These are phyloP conservation scores for Loripinus fragilis DNA, from an alignment of 2,888 invertebrate species.

Conservation along the genomic window DNA sequence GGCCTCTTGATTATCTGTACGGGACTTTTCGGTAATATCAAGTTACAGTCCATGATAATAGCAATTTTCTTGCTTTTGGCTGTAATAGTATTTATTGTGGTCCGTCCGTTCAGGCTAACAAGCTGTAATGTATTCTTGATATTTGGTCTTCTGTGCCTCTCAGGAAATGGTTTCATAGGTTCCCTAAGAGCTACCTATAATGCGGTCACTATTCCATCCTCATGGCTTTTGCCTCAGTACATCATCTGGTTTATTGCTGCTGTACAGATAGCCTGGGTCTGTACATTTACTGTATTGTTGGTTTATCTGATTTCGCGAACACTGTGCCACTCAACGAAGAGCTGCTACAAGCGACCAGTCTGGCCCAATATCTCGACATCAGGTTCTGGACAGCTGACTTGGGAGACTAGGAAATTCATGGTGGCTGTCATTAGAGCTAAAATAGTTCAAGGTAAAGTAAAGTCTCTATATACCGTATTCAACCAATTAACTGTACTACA, in stretches of 20 bases:
- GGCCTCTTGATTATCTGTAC: slow-evolving; percentile 69
- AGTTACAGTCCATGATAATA: slow-evolving; percentile 66
- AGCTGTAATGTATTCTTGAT: slow-evolving; percentile 73
- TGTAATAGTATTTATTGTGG: slow-evolving; percentile 58
- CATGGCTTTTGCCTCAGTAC: slow-evolving; percentile 73
- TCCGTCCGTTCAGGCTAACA: slow-evolving; percentile 76
- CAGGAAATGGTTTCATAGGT: slow-evolving; percentile 71
- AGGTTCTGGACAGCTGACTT: slow-evolving; percentile 67
- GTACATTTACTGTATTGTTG: slow-evolving; percentile 59
- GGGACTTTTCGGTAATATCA: slow-evolving; percentile 67
- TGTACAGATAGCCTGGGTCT: slow-evolving; percentile 67
- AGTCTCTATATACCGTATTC: no score
- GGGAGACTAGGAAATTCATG: slow-evolving; percentile 78
- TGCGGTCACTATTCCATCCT: slow-evolving; percentile 62
- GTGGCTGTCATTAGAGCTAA: slow-evolving; percentile 76
- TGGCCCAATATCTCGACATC: slow-evolving; percentile 78
- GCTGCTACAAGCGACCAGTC: slow-evolving; percentile 67
- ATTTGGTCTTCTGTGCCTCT: slow-evolving; percentile 67
- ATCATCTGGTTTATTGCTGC: slow-evolving; percentile 63
- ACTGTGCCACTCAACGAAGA: slow-evolving; percentile 64
- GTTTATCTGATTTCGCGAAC: slow-evolving; percentile 63
- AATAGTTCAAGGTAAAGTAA: slow-evolving; percentile 76
- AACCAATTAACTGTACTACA: no score
- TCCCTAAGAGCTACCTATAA: slow-evolving; percentile 68
- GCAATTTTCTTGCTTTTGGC: slow-evolving; percentile 61